A percentile compares a stretch with the other conserved stretches of the same genome.
These are phyloP conservation scores for Etheostoma cragini DNA, from an alignment of 2,113 vertebrate species.

Conservation along the genomic window DNA sequence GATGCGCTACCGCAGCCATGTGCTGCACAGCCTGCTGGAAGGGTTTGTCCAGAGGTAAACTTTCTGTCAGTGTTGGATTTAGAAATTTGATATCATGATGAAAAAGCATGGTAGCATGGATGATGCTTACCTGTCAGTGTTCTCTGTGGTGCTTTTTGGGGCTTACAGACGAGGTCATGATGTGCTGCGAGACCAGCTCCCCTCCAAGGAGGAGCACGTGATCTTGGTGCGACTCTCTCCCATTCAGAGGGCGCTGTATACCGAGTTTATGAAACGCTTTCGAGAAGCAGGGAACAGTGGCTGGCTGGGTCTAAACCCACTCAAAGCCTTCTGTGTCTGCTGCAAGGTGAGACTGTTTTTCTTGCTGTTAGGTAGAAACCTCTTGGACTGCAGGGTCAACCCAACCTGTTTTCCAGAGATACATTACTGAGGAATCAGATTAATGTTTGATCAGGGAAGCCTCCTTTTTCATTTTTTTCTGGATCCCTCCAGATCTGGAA, in stretches of 20 bases:
- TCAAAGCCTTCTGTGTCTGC: conserved; percentile 98
- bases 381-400: neutral
- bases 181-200: conserved; percentile 93
- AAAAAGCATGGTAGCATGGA: neutral
- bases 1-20: conserved; percentile 98
- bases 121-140: neutral
- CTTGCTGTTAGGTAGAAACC: neutral
- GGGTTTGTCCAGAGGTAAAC: conserved; percentile 98
- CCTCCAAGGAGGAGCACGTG: conserved; percentile 95
- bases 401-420: neutral
- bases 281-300: conserved; percentile 96
- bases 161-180: conserved; percentile 92
- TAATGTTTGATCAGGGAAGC: neutral
- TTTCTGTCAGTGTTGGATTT: neutral
- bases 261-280: conserved; percentile 98
- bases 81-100: neutral
- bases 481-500: conserved; percentile 93
- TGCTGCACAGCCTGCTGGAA: conserved; percentile 97
- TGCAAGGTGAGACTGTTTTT: conserved; percentile 89
- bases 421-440: neutral
- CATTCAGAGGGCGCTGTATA: conserved; percentile 94
- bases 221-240: conserved; percentile 95
- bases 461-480: neutral
- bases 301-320: conserved; percentile 97
- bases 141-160: conserved; percentile 1